These are phyloP conservation scores for Rhabdophis nuchalis DNA, from an alignment of 2,797 vertebrate genomes.

Conservation along the genomic window DNA sequence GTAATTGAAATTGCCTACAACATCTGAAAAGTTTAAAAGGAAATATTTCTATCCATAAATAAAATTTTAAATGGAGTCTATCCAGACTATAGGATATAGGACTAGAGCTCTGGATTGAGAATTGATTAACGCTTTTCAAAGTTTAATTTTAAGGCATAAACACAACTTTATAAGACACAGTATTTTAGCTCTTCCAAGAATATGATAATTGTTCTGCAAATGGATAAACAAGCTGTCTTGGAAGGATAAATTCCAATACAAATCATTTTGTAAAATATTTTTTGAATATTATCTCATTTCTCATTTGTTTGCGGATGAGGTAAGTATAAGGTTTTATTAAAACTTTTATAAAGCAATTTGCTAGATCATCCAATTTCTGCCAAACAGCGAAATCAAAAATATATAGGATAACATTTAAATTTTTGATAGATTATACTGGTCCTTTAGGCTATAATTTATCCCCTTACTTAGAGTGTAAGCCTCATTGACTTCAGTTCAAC, in stretches of 20 bases:
- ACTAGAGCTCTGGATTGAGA: background rate
- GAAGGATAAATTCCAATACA: background rate
- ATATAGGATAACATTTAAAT: slow-evolving; percentile 35
- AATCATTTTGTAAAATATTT: slow-evolving; percentile 33
- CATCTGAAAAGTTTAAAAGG: background rate
- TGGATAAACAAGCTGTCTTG: slow-evolving; percentile 8
- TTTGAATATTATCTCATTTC: slow-evolving; percentile 40
- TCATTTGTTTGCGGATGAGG: slow-evolving; percentile 44
- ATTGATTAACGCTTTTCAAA: background rate
- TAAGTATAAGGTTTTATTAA: slow-evolving; percentile 43
- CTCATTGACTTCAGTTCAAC: background rate
- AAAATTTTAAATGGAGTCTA: background rate
- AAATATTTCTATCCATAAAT: background rate
- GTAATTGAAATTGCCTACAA: background rate
- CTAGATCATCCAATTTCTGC: slow-evolving; percentile 45
- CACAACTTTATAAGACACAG: background rate
- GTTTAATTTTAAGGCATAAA: background rate
- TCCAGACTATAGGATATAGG: no score
- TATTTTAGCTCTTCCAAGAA: background rate
- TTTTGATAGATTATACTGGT: slow-evolving; percentile 17
- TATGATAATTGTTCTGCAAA: background rate
- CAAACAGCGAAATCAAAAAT: slow-evolving; percentile 45
- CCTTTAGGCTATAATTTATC: slow-evolving; percentile 5
- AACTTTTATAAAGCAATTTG: slow-evolving; percentile 54
- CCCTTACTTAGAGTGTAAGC: background rate